Base-by-base conservation (phyloP, 2,888 invertebrate species). In the Tupiocoris notatus region DNA sequence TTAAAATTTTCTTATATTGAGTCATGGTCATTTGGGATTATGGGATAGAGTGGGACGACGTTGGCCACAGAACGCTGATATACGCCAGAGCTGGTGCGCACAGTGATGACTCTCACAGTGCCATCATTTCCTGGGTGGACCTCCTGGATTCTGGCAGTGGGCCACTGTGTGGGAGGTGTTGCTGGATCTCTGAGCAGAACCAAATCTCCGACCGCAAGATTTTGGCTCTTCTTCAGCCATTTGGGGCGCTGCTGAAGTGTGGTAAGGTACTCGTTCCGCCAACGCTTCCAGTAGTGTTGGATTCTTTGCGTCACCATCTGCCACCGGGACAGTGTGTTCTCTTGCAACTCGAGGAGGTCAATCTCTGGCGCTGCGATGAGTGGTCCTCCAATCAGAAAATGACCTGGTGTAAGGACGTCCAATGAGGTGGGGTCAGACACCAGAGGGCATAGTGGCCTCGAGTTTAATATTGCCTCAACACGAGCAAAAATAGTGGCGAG, bases 381-480 rank as follows among this genome's bases (percentile, higher is more conserved):
- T 7, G 66, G 66, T 3, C 39, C 66, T 7, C 20, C 17, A 39
- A 66, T 66, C 6, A 66, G 25, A 17, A 66, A 66, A 20, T 66
- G 66, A 7, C 66, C 66, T 2, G 66, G 66, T 7, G 66, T 66
- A 7, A 66, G 18, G 6, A 17, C 16, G 18, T 66, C 39, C 16
- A 54, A 54, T 6, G 7, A 25, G 18, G 24, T 54, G 17, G 24
- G 25, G 20, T 25, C n/a, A 9, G 54, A 66, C 18, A 16, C 17
- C 6, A 54, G 54, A 3, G 54, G 7, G 6, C 6, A 6, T 18
- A 66, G 20, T 9, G 66, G 66, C 17, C 66, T 9, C 3, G 66
- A 66, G 56, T 77, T 75, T 12, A 77, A 24, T 1, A 77, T 68
- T n/a, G 24, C 66, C 59, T 77, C 75, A 12, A 77, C 62, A 2